Percentiles rank a stretch among this genome's conserved stretches.
These are phyloP conservation scores for Bactericera cockerelli DNA, from an alignment of 1,140 invertebrate species.

Conservation along the genomic window DNA sequence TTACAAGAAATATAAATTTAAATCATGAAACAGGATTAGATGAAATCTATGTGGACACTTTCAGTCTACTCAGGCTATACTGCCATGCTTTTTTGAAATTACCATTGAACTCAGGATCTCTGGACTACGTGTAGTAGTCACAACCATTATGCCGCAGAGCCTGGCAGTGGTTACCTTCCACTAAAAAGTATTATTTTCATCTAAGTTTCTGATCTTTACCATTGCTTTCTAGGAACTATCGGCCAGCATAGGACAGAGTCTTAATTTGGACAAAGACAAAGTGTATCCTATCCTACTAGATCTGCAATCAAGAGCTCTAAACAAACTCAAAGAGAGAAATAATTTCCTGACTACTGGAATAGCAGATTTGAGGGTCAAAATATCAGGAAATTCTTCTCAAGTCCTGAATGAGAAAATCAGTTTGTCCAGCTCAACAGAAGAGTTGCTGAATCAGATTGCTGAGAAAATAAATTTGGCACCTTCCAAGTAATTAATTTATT, in stretches of 20 bases:
- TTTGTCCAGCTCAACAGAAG: slow-evolving; percentile 33
- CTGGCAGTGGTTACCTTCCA: too few relatives aligned
- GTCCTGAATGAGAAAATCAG: slow-evolving; percentile 33
- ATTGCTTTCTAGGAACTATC: background rate
- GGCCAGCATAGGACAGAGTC: background rate
- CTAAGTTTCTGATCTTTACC: too few relatives aligned
- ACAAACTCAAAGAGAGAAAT: slow-evolving; percentile 43
- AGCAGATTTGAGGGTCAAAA: slow-evolving; percentile 42
- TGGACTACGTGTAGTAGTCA: too few relatives aligned
- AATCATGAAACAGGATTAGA: too few relatives aligned
- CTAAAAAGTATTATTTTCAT: too few relatives aligned
- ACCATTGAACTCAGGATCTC: too few relatives aligned
- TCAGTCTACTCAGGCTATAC: too few relatives aligned
- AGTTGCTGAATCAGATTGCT: slow-evolving; percentile 38
- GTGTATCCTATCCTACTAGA: slow-evolving; percentile 4
- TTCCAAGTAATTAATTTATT: too few relatives aligned
- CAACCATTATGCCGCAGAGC: too few relatives aligned
- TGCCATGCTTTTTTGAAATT: too few relatives aligned
- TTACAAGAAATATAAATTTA: too few relatives aligned
- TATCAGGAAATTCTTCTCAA: slow-evolving; percentile 30
- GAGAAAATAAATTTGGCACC: slow-evolving; percentile 30
- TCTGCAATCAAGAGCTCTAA: slow-evolving; percentile 47
- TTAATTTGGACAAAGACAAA: background rate
- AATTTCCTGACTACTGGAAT: slow-evolving; percentile 44
- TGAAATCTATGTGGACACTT: too few relatives aligned